Conservation (phyloP, 2,888 invertebrate genomes). For the Andrena camellia region DNA sequence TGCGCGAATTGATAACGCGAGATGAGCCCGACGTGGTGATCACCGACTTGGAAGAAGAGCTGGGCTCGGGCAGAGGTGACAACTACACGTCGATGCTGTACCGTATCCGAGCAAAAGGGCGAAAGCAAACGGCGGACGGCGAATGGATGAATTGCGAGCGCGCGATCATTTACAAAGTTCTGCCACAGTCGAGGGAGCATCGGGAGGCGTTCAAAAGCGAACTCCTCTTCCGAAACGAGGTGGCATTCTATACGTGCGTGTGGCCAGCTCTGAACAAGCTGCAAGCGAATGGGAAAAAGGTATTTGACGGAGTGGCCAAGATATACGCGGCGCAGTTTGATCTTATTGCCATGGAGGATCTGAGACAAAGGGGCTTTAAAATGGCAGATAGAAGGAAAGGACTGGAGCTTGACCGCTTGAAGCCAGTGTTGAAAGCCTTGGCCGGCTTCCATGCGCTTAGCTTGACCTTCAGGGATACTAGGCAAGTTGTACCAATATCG, state of each 20-base stretch:
- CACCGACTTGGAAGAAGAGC: slow-evolving; percentile 86
- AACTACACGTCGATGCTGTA: slow-evolving; percentile 92
- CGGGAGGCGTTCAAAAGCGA: slow-evolving; percentile 91
- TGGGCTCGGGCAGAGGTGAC: slow-evolving; percentile 91
- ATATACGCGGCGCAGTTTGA: slow-evolving; percentile 83
- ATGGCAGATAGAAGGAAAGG: slow-evolving; percentile 85
- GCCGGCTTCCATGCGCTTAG: slow-evolving; percentile 86
- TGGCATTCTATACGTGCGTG: slow-evolving; percentile 90
- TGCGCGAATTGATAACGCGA: slow-evolving; percentile 79
- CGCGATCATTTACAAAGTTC: slow-evolving; percentile 90
- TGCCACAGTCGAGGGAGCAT: slow-evolving; percentile 88
- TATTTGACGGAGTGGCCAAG: slow-evolving; percentile 81
- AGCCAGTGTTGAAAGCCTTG: slow-evolving; percentile 83
- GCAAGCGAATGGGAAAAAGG: slow-evolving; percentile 82
- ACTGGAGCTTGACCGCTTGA: slow-evolving; percentile 82
- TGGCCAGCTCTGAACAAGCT: slow-evolving; percentile 89
- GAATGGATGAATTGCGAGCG: slow-evolving; percentile 88
- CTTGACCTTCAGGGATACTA: slow-evolving; percentile 83
- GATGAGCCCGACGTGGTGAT: slow-evolving; percentile 81
- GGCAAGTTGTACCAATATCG: slow-evolving; percentile 68
- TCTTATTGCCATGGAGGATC: slow-evolving; percentile 86
- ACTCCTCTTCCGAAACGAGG: slow-evolving; percentile 90
- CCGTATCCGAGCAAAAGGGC: slow-evolving; percentile 88
- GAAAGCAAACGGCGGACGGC: slow-evolving; percentile 81
- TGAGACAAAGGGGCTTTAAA: slow-evolving; percentile 82